Percentiles rank a stretch among this genome's conserved stretches.
These are phyloP conservation scores for Isurus oxyrinchus DNA, from an alignment of 2,113 vertebrate genomes.

Conservation along the genomic window DNA sequence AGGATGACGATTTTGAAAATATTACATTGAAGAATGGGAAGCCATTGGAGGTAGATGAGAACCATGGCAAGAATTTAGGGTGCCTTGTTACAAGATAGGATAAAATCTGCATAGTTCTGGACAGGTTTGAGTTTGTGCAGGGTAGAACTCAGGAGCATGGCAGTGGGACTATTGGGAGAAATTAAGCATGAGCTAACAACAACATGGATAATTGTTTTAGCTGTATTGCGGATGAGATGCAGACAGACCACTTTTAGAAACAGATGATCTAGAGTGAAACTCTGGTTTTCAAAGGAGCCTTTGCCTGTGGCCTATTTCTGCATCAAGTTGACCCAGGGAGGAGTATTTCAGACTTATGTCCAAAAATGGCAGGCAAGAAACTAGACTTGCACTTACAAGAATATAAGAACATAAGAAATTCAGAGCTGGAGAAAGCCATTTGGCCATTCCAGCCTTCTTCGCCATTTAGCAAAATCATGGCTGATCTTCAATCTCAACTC, in stretches of 20 bases:
- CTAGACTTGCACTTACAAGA: too few species aligned
- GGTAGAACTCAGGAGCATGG: not conserved
- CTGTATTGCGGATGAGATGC: not conserved
- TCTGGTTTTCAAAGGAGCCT: not conserved
- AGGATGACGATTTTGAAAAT: not conserved
- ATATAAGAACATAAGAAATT: too few species aligned
- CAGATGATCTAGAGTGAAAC: not conserved
- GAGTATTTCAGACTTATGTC: not conserved
- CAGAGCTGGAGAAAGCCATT: too few species aligned
- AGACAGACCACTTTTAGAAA: not conserved
- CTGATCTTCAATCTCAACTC: too few species aligned
- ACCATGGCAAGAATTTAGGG: not conserved
- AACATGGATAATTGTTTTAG: not conserved
- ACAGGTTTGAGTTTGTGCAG: not conserved
- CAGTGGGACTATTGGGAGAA: not conserved
- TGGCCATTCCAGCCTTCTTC: too few species aligned
- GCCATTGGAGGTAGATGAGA: not conserved
- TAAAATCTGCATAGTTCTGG: not conserved
- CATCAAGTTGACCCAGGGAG: not conserved
- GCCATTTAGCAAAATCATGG: too few species aligned
- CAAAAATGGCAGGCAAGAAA: not conserved
- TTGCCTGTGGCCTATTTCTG: not conserved
- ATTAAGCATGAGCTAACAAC: not conserved
- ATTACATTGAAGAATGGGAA: not conserved
- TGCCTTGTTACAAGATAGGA: not conserved